Evolutionary conservation across 2,797 vertebrate species (phyloP).

Genomic region (Oreochromis grahami): DNA sequence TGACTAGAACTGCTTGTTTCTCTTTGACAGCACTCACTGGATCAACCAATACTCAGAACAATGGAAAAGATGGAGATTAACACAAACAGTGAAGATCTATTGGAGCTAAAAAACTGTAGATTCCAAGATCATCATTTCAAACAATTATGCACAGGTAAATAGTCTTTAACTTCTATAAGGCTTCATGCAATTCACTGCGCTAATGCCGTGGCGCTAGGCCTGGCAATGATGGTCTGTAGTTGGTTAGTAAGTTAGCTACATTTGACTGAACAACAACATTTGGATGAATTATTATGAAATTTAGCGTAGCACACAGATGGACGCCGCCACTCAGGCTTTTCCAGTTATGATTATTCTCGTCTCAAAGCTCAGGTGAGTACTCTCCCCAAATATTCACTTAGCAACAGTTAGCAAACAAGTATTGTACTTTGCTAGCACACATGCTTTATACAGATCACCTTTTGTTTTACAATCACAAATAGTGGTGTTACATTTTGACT

Average conservation of each 20-base stretch:
- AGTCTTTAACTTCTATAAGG: neutral
- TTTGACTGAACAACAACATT: neutral
- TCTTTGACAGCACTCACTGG: neutral
- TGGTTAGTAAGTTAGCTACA: neutral
- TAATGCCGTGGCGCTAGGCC: neutral
- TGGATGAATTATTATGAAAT: neutral
- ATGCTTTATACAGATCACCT: neutral
- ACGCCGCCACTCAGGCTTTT: neutral
- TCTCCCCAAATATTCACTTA: neutral
- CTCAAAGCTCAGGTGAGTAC: neutral
- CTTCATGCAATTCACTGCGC: neutral
- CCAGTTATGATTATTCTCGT: neutral
- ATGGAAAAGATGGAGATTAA: neutral
- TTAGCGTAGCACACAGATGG: neutral
- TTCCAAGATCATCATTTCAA: neutral
- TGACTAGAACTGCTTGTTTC: neutral
- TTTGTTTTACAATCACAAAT: neutral
- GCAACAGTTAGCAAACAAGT: neutral
- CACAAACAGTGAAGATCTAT: neutral
- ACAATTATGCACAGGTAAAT: neutral
- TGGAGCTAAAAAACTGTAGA: neutral
- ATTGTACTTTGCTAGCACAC: neutral
- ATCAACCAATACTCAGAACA: rapidly evolving
- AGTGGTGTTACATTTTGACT: no score
- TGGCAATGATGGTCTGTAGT: neutral